A percentile compares a stretch with the other conserved stretches of the same genome.
phyloP scores from a whole-genome alignment of 2,113 vertebrate species.

The Xiphophorus hellerii region DNA sequence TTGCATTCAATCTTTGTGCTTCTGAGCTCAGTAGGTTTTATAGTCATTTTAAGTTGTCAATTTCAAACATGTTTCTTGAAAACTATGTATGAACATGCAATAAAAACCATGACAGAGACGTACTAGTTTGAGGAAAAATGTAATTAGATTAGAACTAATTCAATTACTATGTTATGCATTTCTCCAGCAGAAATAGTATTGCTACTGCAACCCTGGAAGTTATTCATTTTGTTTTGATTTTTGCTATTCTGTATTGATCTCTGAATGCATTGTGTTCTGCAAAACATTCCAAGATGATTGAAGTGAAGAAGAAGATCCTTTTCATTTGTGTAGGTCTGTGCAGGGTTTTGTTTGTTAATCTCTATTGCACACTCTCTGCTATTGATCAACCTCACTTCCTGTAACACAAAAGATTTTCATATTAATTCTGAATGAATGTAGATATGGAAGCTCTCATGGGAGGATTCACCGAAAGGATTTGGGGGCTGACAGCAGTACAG shows the following conservation, averaged over 20 bases:
- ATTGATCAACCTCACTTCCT: constrained; percentile 32
- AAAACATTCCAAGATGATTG: constrained; percentile 8
- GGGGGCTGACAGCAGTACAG: too few relatives aligned
- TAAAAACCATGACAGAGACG: constrained; percentile 1
- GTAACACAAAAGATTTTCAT: constrained; percentile 17
- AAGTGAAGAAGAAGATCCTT: constrained; percentile 3
- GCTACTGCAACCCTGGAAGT: constrained; percentile 3
- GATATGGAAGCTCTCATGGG: constrained; percentile 17
- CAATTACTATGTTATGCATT: constrained; percentile 2
- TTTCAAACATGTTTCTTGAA: background rate
- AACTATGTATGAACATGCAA: background rate
- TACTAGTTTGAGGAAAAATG: background rate
- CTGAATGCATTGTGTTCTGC: constrained; percentile 31
- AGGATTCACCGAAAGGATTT: constrained; percentile 5
- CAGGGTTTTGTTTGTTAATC: constrained; percentile 22
- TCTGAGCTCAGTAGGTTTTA: background rate
- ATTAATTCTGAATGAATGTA: constrained; percentile 32
- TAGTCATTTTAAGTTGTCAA: constrained; percentile 7
- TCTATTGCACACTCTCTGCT: constrained; percentile 29
- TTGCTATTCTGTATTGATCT: constrained; percentile 36
- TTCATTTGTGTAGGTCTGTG: constrained; percentile 14
- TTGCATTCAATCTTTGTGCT: background rate
- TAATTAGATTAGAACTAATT: constrained; percentile 16
- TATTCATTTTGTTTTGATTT: constrained; percentile 16
- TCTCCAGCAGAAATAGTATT: constrained; percentile 8